A percentile compares a stretch with the other conserved stretches of the same genome.
These are phyloP conservation scores for Amphimallon solstitiale DNA, from an alignment of 2,888 invertebrate genomes.

Conservation along the genomic window DNA sequence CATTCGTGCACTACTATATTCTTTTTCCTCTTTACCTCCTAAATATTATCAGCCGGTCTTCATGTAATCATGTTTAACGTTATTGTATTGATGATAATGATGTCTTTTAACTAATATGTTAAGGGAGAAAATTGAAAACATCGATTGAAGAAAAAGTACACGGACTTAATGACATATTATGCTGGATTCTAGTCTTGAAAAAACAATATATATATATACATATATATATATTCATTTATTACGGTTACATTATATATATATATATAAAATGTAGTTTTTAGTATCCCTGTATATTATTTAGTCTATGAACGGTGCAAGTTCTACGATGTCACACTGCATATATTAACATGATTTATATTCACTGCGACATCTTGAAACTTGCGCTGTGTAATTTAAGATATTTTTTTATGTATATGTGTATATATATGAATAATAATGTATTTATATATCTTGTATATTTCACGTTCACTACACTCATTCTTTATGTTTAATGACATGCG, in stretches of 20 bases:
- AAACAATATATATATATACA: too few relatives aligned
- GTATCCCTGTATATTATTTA: slow-evolving; percentile 30
- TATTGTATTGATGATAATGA: background rate
- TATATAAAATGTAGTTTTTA: slow-evolving; percentile 33
- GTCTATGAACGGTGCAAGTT: slow-evolving; percentile 18
- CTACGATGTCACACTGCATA: slow-evolving; percentile 1
- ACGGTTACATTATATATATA: background rate
- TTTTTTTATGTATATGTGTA: slow-evolving; percentile 29
- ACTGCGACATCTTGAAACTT: too few relatives aligned
- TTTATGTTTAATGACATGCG: background rate
- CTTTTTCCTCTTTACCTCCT: background rate
- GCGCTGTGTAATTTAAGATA: background rate
- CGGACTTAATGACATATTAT: slow-evolving; percentile 34
- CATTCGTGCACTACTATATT: slow-evolving; percentile 23
- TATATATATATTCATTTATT: slow-evolving; percentile 17
- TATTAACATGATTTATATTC: background rate
- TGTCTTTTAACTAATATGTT: too few relatives aligned
- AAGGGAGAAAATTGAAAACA: too few relatives aligned
- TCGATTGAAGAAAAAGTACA: background rate
- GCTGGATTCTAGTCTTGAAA: slow-evolving; percentile 46
- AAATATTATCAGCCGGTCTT: background rate
- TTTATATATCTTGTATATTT: slow-evolving; percentile 22
- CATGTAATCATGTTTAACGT: too few relatives aligned
- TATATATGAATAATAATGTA: slow-evolving; percentile 16
- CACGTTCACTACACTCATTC: slow-evolving; percentile 4